phyloP scores from a whole-genome alignment of 2,113 vertebrate genomes.

The Dinomys branickii region DNA sequence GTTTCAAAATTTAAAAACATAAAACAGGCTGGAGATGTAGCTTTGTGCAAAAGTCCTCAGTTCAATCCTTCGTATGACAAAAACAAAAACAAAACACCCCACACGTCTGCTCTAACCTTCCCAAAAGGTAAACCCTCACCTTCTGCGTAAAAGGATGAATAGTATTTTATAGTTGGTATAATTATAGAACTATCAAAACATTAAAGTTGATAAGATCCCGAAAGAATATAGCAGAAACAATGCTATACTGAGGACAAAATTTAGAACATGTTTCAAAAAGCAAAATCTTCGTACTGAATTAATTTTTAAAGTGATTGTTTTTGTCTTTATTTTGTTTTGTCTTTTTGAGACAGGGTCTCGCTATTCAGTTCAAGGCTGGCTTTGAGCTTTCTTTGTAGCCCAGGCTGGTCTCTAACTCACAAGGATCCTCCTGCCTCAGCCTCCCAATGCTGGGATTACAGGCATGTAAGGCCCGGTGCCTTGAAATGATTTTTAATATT shows the following conservation, averaged over 20 bases:
- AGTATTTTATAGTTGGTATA: constrained; percentile 27
- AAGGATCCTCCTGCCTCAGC: no score
- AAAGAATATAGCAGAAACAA: not conserved
- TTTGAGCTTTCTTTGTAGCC: no score
- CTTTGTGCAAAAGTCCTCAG: not conserved
- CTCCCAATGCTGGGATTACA: no score
- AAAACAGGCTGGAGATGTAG: not conserved
- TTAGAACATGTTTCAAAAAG: constrained; percentile 37
- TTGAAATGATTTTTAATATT: not conserved
- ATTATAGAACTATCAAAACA: not conserved
- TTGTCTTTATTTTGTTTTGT: no score
- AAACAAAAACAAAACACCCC: not conserved
- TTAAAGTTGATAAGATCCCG: constrained; percentile 6
- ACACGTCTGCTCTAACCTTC: not conserved
- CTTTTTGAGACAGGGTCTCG: no score
- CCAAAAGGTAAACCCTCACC: not conserved
- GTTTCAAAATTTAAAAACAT: not conserved
- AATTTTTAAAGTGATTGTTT: not conserved
- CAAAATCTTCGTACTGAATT: not conserved
- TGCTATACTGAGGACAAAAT: not conserved
- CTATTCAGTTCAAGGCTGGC: no score
- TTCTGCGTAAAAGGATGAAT: not conserved
- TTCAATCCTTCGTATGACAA: not conserved
- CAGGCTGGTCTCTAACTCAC: no score
- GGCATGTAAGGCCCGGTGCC: no score